Percentiles rank a stretch among this genome's conserved stretches.
phyloP scores from a whole-genome alignment of 2,113 vertebrate species.

The Cichladusa arquata region DNA sequence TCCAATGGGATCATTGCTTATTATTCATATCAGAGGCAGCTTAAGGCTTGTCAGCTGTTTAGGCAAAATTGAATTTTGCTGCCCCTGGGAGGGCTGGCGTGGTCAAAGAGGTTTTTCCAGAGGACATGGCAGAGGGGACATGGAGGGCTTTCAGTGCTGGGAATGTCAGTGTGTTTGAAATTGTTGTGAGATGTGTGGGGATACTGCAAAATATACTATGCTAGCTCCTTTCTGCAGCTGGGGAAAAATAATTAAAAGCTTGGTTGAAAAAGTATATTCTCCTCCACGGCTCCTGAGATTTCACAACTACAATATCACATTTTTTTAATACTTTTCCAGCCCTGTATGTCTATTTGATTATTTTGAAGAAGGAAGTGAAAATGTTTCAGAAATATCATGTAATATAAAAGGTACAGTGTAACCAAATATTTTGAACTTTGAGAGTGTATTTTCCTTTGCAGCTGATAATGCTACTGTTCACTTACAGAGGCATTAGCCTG shows the following conservation, averaged over 20 bases:
- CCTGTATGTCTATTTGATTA: neutral
- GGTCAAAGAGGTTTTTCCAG: neutral
- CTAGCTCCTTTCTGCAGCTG: neutral
- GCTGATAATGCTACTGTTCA: neutral
- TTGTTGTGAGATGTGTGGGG: neutral
- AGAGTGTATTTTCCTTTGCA: neutral
- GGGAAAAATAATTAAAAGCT: neutral
- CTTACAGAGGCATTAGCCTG: neutral
- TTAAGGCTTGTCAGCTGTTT: neutral
- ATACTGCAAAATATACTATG: neutral
- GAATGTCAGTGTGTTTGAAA: neutral
- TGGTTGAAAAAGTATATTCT: neutral
- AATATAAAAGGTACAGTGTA: neutral
- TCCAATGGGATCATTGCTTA: constrained; percentile 34
- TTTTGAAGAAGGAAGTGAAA: neutral
- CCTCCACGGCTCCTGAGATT: neutral
- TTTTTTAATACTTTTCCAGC: neutral
- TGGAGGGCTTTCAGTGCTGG: neutral
- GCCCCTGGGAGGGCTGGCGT: neutral
- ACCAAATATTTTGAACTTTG: neutral
- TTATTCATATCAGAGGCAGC: constrained; percentile 38
- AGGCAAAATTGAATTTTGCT: constrained; percentile 39
- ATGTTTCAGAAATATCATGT: neutral
- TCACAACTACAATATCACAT: neutral
- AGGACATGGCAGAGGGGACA: neutral